Percentiles rank a stretch among this genome's conserved stretches.
These are phyloP conservation scores for Parotocinclus haroldoi DNA, from an alignment of 2,797 vertebrate genomes.

Conservation along the genomic window DNA sequence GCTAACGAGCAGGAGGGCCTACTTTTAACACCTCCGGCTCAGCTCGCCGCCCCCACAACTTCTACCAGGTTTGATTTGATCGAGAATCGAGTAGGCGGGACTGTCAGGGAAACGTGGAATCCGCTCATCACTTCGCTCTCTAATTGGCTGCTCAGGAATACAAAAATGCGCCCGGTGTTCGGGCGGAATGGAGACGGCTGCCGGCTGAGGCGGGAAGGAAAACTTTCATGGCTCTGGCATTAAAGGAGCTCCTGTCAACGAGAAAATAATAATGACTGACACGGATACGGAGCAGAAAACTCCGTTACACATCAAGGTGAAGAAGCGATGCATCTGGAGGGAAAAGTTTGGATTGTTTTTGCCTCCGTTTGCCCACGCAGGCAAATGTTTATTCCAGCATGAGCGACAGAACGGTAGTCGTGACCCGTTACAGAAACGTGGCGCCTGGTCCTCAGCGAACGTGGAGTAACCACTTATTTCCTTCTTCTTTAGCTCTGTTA, in stretches of 20 bases:
- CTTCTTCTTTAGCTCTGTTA: too few relatives aligned
- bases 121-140: slow-evolving; percentile 73
- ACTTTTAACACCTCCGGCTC: slow-evolving; percentile 67
- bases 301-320: slow-evolving; percentile 41
- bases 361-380: slow-evolving; percentile 11
- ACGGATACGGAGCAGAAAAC: slow-evolving; percentile 52
- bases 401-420: too few relatives aligned
- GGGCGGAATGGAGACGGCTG: slow-evolving; percentile 50
- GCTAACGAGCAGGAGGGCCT: slow-evolving; percentile 49
- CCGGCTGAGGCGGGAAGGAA: slow-evolving; percentile 1
- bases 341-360: slow-evolving; percentile 48
- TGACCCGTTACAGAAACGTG: too few relatives aligned
- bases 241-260: slow-evolving; percentile 56
- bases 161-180: slow-evolving; percentile 37
- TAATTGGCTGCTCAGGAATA: slow-evolving; percentile 67
- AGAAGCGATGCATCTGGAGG: slow-evolving; percentile 14
- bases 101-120: slow-evolving; percentile 70
- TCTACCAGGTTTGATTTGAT: slow-evolving; percentile 75
- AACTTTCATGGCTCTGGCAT: slow-evolving; percentile 14
- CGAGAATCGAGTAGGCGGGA: slow-evolving; percentile 80
- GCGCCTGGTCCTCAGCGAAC: too few relatives aligned
- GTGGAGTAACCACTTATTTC: too few relatives aligned
- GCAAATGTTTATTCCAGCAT: too few relatives aligned
- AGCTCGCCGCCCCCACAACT: slow-evolving; percentile 75
- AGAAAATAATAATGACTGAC: slow-evolving; percentile 71